Evolutionary conservation across 1,140 invertebrate species (phyloP), one percentile per base, ranked within the genome.

Genomic region (Teleopsis dalmanni): DNA sequence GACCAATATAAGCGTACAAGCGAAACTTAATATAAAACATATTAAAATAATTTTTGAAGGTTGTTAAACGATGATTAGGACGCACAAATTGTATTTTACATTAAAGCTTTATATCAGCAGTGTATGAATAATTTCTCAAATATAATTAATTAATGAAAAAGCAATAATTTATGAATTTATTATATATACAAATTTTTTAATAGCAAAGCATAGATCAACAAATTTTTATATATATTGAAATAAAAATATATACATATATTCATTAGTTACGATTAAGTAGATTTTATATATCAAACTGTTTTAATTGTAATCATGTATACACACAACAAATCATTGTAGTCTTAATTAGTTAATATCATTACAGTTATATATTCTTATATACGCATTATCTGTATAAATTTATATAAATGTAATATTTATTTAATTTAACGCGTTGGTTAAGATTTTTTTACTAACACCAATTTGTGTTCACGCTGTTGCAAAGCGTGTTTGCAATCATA

Each of bases 161-260:
- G 29, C 27, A 16, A 41, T 42, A 27, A 26, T 42, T 42, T 42
- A 11, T 42, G 29, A 27, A 42, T 27, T 42, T 42, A 42, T 42
- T 27, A 10, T 13, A 26, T 42, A 27, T 16, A 7, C 40, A n/a
- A 42, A 26, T n/a, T 4, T 11, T n/a, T 41, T 22, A 42, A 42
- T 26, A 21, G 22, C 19, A 13, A 14, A 19, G 22, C 19, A 35
- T 13, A 31, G 13, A 31, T 31, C 7, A 13, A 35, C 33, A 35
- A 13, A 35, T 13, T 6, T 16, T 14, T 35, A 35, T 13, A 37
- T 23, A 23, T 5, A 40, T 22, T 40, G 22, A 16, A 14, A 40
- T 40, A 40, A 16, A 37, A 31, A 31, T 37, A 21, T 16, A 37
- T 11, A 21, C 36, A 37, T 21, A 37, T 16, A 37, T 18, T 11